Conservation (phyloP, 2,797 vertebrate genomes). For the Podarcis siculus region DNA sequence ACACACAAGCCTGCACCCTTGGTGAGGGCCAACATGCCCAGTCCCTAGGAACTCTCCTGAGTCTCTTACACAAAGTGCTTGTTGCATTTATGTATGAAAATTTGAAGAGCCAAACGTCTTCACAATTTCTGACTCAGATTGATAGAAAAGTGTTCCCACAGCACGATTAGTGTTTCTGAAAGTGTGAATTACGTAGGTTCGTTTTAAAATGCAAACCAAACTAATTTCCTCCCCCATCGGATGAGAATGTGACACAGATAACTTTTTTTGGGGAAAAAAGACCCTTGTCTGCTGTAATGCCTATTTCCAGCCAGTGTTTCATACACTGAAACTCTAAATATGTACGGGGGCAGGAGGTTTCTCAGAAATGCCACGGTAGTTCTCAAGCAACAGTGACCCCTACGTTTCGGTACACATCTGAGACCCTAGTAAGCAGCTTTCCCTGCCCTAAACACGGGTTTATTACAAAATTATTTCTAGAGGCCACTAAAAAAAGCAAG, state of each 20-base stretch:
- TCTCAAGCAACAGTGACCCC: constrained; percentile 3
- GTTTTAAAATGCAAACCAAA: no score
- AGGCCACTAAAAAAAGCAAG: constrained; percentile 14
- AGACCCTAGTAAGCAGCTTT: not conserved
- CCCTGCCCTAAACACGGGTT: constrained; percentile 6
- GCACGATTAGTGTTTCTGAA: not conserved
- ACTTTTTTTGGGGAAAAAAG: not conserved
- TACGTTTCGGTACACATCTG: constrained; percentile 11
- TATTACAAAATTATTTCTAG: constrained; percentile 36
- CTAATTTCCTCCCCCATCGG: no score
- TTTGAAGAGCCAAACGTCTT: not conserved
- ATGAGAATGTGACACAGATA: not conserved
- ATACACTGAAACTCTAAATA: not conserved
- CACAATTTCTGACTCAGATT: not conserved
- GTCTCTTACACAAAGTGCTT: no score
- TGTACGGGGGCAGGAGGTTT: not conserved
- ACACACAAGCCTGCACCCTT: no score
- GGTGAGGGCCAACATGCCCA: no score
- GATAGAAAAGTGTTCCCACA: not conserved
- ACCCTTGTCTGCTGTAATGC: not conserved
- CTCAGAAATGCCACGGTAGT: not conserved
- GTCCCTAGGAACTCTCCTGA: no score
- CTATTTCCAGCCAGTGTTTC: not conserved
- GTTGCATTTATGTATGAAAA: not conserved
- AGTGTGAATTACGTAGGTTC: no score